phyloP scores from a whole-genome alignment of 2,113 vertebrate genomes.

The Chrysemys picta region DNA sequence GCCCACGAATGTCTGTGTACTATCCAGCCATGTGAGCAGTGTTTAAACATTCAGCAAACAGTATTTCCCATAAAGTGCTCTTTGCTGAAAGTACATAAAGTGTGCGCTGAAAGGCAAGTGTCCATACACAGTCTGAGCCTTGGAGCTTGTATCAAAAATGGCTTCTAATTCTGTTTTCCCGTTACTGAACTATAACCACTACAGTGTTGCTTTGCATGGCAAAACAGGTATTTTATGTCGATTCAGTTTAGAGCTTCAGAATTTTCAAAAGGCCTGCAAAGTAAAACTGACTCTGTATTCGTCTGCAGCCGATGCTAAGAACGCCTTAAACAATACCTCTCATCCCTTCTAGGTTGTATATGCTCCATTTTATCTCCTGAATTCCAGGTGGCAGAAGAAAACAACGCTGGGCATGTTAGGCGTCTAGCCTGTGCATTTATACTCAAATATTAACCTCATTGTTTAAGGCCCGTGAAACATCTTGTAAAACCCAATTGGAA shows the following conservation, averaged over 20 bases:
- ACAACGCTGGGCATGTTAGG: not conserved
- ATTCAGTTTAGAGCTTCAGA: not conserved
- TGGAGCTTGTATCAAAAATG: not conserved
- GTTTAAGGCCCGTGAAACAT: rapidly evolving
- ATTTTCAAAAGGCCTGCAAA: not conserved
- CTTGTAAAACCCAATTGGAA: not conserved
- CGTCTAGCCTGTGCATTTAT: not conserved
- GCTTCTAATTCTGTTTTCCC: not conserved
- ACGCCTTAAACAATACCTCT: rapidly evolving
- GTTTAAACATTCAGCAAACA: not conserved
- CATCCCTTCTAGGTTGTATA: not conserved
- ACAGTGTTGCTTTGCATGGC: not conserved
- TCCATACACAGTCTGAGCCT: not conserved
- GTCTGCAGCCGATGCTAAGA: rapidly evolving
- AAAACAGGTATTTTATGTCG: not conserved
- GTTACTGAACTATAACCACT: not conserved
- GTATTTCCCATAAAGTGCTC: not conserved
- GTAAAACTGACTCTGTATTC: rapidly evolving
- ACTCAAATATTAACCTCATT: rapidly evolving
- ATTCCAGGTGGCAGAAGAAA: rapidly evolving
- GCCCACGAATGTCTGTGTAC: not conserved
- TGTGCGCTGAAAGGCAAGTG: not conserved
- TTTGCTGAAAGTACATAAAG: not conserved
- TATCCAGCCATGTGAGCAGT: not conserved
- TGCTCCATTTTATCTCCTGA: rapidly evolving